Base-by-base conservation (phyloP, 2,888 invertebrate species). In the Byasa hedistus region DNA sequence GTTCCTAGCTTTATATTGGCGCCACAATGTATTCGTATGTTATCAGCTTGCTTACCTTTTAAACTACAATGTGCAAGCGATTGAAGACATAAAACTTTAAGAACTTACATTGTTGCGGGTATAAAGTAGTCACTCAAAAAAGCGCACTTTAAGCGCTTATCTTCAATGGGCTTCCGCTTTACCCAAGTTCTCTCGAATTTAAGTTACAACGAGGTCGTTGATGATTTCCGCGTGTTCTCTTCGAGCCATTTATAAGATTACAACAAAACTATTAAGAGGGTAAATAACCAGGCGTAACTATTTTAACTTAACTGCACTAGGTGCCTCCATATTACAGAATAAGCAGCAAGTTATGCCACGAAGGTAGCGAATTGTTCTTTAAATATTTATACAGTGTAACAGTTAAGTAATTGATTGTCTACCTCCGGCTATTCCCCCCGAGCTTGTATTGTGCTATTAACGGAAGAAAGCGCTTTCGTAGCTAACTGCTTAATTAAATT, bases 381-480 rank as follows among this genome's bases (percentile, higher is more conserved):
- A 15, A 39, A 39, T 39, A 15, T 39, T 12, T 39, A 48, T 48
- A 48, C n/a, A 7, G 77, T 77, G 80, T 79, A 82, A 78, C 76
- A 79, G 77, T 79, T 86, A 86, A 87, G 87, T 88, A 87, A 89
- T 89, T 86, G 85, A 78, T 81, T 75, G 79, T 75, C 77, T 83
- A 82, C 81, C 84, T 76, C 61, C 72, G 81, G 76, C 80, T 77
- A 73, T 78, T 78, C 72, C 75, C 79, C 74, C 74, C 69, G 68
- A 75, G 76, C 77, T 79, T 78, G 82, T 81, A 80, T 80, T 79
- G 79, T 81, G 75, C 75, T 64, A 78, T 80, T 77, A 75, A 76
- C 76, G 76, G 77, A 79, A 81, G 76, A 79, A 79, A 81, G 76
- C 77, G 76, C 79, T 82, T 79, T 79, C 75, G 69, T 73, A 73